phyloP scores from a whole-genome alignment of 1,140 invertebrate genomes.

The Matsumurasca onukii region DNA sequence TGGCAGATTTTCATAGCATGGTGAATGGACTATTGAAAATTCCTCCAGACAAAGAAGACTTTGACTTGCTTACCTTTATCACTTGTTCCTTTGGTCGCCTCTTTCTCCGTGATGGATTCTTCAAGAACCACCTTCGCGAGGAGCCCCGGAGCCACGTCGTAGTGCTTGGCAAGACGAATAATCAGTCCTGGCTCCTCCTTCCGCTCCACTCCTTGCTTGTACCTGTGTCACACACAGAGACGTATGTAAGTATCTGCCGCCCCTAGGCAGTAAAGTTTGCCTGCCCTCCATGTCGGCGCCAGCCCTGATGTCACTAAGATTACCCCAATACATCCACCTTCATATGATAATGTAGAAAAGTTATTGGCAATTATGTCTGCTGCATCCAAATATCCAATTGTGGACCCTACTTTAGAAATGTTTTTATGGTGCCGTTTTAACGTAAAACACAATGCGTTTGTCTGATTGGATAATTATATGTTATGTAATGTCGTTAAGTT shows the following conservation, averaged over 20 bases:
- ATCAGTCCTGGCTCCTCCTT: slow-evolving; percentile 55
- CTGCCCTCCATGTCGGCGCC: neutral
- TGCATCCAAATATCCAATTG: neutral
- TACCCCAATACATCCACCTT: neutral
- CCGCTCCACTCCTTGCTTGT: slow-evolving; percentile 37
- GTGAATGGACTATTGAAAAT: too few relatives aligned
- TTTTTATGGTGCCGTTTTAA: too few relatives aligned
- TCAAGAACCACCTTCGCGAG: slow-evolving; percentile 66
- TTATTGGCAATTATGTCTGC: neutral
- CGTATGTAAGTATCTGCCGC: neutral
- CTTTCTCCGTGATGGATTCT: slow-evolving; percentile 52
- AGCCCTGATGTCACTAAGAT: neutral
- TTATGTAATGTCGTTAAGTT: too few relatives aligned
- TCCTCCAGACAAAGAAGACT: too few relatives aligned
- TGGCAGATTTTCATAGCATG: too few relatives aligned
- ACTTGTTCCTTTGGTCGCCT: neutral
- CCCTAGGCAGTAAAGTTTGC: neutral
- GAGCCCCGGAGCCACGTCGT: slow-evolving; percentile 60
- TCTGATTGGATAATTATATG: too few relatives aligned
- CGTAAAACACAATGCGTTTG: too few relatives aligned
- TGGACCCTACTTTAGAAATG: neutral
- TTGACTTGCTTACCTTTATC: neutral
- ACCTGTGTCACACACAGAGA: slow-evolving; percentile 36
- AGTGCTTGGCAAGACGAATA: slow-evolving; percentile 55
- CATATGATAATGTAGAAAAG: neutral